Evolutionary conservation across 2,888 invertebrate genomes (phyloP), one percentile per base, ranked within the genome.

Genomic region (Platycheirus rosarum): DNA sequence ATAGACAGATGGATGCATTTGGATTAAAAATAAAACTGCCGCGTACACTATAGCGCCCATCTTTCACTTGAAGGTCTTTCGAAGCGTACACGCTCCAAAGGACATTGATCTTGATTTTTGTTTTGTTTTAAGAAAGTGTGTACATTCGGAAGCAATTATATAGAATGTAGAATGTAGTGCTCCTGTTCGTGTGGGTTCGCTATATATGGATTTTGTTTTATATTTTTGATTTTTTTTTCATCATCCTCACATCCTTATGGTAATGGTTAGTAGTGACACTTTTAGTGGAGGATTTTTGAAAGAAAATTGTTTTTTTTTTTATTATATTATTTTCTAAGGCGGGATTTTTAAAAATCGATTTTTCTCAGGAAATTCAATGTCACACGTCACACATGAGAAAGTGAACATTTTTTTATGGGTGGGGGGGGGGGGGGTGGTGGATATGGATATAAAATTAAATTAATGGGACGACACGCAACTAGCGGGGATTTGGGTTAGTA

Each of bases 81-180:
- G 20, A 62, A 84, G 79, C 29, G 73, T 71, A 63, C 60, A 71
- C 79, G 78, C 74, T 73, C 84, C 85, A 57, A 86, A 74, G 80
- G 84, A 74, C 85, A 80, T 84, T 84, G 77, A 76, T 82, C 80
- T 66, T 76, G 66, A 70, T 18, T 37, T 44, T 26, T 18, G 37
- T 37, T 44, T 26, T 18, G 29, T 44, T 60, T 55, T 77, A 40
- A 42, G 37, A 51, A 57, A 75, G 60, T 32, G 35, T 46, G 40
- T 87, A 87, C 89, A 87, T 88, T 89, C 88, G 88, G 88, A 87
- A 88, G 88, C 88, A 88, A 88, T 88, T 88, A 88, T 87, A 42
- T 23, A 13, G 13, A 60, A 42, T 40, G 40, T 23, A 13, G 13
- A 60, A 42, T 40, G 40, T 88, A 85, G 87, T 86, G 86, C 76